Base-by-base conservation (phyloP, 2,888 invertebrate species). In the Drosophila niveifrons region DNA sequence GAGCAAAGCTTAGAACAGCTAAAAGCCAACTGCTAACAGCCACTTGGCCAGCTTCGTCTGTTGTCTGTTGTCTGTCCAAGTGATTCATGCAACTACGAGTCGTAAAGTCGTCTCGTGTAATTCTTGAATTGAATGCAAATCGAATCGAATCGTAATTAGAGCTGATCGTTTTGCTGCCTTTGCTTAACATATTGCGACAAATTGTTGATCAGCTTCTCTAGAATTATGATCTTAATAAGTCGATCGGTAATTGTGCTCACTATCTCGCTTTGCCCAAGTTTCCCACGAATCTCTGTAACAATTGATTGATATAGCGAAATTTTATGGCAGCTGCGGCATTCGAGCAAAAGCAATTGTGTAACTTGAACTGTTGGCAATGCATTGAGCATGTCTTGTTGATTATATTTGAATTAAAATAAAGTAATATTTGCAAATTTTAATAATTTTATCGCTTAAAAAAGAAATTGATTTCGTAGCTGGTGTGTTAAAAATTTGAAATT, bases 141-240 rank as follows among this genome's bases (percentile, higher is more conserved):
- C 57, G 66, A 83, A 81, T 81, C 57, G 66, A 43, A 53, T 66
- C 66, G 68, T 62, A 80, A 83, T 83, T 81, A 78, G 70, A 81
- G 36, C 61, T 58, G 77, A 61, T 67, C 34, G 47, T 43, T 46
- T 46, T 41, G 23, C 50, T 63, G 31, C 52, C 47, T 68, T 56
- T 46, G 31, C 18, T 61, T 48, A 23, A 52, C 17, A 62, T 11
- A 56, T 67, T n/a, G 66, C 71, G 76, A 82, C 81, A 82, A 82
- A 80, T 82, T 80, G 79, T 61, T 39, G 52, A 73, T 61, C n/a
- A n/a, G n/a, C n/a, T n/a, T n/a, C 47, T 66, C 43, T 58, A 11
- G 63, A 73, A 72, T 72, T 82, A 81, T 83, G 81, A 79, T 65
- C 53, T 36, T 34, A 63, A 72, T 66, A 72, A 65, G 53, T 73